Conservation (phyloP, 2,888 invertebrate species). For the Carabus problematicus region DNA sequence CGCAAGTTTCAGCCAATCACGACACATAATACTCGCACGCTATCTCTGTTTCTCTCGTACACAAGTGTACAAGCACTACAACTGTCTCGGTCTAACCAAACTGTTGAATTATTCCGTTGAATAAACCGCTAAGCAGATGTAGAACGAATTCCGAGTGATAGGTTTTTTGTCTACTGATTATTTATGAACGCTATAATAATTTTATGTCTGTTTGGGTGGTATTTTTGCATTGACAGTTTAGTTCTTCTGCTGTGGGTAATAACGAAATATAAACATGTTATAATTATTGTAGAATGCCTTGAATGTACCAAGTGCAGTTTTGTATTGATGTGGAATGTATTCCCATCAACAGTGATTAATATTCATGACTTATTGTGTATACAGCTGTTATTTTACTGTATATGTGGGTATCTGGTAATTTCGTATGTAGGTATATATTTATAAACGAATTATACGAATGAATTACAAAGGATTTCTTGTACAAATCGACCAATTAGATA, state of each 20-base stretch:
- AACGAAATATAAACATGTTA: background rate
- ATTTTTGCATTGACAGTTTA: no score
- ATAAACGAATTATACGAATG: no score
- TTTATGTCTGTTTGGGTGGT: background rate
- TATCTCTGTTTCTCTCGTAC: slow-evolving; percentile 12
- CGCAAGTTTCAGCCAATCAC: no score
- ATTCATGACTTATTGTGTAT: no score
- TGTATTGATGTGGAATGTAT: no score
- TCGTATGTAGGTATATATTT: no score
- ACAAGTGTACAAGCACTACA: background rate
- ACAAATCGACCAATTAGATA: no score
- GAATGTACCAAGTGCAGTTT: background rate
- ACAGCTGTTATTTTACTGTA: no score
- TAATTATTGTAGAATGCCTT: slow-evolving; percentile 4
- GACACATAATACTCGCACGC: background rate
- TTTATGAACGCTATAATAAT: slow-evolving; percentile 25
- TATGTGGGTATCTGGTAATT: no score
- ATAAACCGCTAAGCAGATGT: slow-evolving; percentile 33
- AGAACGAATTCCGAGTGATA: slow-evolving; percentile 25
- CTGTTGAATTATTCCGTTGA: slow-evolving; percentile 22
- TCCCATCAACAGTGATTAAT: no score
- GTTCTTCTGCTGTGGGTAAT: background rate
- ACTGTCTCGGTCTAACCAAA: background rate
- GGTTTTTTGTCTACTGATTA: slow-evolving; percentile 27
- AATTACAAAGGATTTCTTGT: no score